Evolutionary conservation across 2,797 vertebrate species (phyloP), one percentile per base, ranked within the genome.

Genomic region (Thamnophis elegans): DNA sequence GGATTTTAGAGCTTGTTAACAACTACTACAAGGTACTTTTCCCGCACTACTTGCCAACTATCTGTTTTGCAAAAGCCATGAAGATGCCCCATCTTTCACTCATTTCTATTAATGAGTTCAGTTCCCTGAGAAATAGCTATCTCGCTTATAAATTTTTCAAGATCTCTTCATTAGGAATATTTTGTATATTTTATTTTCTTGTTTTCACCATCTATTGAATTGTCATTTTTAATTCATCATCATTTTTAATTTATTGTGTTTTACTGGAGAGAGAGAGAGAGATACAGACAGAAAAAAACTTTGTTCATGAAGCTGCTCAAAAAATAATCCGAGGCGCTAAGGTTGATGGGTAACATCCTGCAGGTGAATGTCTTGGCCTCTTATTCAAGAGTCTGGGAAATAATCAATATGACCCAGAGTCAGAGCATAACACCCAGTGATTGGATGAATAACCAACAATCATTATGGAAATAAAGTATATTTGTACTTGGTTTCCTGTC

Each of bases 201-300:
- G 96, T 96, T 97, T 95, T 95, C 73, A 0, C 95, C n/a, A 85
- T 91, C n/a, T 93, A 96, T 95, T 95, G 95, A 94, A 94, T 89
- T 96, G 95, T 96, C 96, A 97, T 96, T 97, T 97, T 97, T 96
- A 97, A 97, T 97, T 96, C 95, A 96, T 96, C 95, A 94, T 95
- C 95, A 96, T 97, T 97, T 92, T 90, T 86, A 28, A 96, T 59
- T 60, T 3, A 55, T 58, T 58, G n/a, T 36, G n/a, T 60, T 55
- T 55, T 82, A 2, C 78, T 4, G 60, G 26, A 68, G 47, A 32
- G 4, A 59, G 82, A 0, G 36, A 90, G 51, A 92, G 92, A n/a
- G 42, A 13, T 12, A 68, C 87, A 0, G 36, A 90, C 53, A 92
- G 92, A 32, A 12, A 12, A 36, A 92, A 94, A 96, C 93, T 88